Percentiles rank a stretch among this genome's conserved stretches.
These are phyloP conservation scores for Trachymyrmex septentrionalis DNA, from an alignment of 1,140 invertebrate genomes.

Conservation along the genomic window DNA sequence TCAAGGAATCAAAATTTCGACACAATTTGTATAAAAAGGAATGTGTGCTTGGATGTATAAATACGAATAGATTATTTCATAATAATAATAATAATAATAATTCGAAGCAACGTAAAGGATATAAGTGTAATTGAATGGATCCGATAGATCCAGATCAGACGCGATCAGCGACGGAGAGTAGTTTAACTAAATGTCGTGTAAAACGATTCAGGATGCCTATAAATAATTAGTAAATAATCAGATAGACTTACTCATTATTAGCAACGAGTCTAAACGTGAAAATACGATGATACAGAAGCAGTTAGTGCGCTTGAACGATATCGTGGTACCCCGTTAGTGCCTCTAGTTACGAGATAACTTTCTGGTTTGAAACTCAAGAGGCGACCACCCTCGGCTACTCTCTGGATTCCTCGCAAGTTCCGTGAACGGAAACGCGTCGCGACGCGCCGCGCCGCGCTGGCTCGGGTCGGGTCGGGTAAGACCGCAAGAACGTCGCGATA, in stretches of 20 bases:
- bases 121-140: no score
- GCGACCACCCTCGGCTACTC: neutral
- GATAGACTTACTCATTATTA: neutral
- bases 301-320: neutral
- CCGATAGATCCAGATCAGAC: no score
- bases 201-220: neutral
- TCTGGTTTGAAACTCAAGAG: neutral
- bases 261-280: neutral
- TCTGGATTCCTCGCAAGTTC: constrained; percentile 27
- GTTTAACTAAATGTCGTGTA: neutral
- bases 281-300: neutral
- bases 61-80: no score
- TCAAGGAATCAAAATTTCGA: no score
- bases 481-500: constrained; percentile 34
- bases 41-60: no score
- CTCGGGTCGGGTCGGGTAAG: neutral
- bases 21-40: no score
- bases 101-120: no score
- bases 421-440: neutral
- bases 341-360: constrained; percentile 9
- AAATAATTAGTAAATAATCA: neutral
- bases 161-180: no score
- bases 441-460: constrained; percentile 1
- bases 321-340: neutral
- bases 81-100: no score